Conservation (phyloP, 2,888 invertebrate genomes). For the Amphipoea lucens region DNA sequence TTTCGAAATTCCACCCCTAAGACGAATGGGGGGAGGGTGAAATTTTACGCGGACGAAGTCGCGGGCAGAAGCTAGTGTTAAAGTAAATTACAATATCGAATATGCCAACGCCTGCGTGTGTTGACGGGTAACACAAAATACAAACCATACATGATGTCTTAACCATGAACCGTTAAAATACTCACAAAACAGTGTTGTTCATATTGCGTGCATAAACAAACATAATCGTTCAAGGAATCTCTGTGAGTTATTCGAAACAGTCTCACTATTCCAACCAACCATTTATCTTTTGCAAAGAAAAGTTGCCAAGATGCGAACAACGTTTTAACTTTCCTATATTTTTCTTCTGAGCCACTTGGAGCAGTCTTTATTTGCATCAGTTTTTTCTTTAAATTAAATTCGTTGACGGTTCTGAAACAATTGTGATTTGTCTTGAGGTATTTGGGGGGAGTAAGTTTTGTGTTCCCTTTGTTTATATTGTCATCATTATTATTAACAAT, state of each 20-base stretch:
- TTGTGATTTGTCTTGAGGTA: constrained; percentile 40
- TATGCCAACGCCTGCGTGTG: not conserved
- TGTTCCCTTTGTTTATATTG: constrained; percentile 16
- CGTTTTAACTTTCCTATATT: constrained; percentile 54
- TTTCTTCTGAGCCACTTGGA: constrained; percentile 37
- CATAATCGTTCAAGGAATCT: constrained; percentile 25
- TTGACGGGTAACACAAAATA: not conserved
- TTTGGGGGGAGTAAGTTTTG: constrained; percentile 16
- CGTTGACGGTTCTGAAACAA: constrained; percentile 41
- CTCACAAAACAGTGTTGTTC: not conserved
- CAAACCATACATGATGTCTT: not conserved
- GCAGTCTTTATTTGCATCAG: constrained; percentile 21
- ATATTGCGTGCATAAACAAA: constrained; percentile 25
- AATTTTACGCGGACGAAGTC: no score
- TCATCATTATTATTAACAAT: constrained; percentile 8
- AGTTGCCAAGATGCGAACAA: constrained; percentile 42
- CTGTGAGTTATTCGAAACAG: constrained; percentile 23
- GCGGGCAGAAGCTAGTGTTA: not conserved
- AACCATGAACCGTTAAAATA: not conserved
- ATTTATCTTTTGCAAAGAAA: constrained; percentile 50
- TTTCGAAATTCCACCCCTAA: no score
- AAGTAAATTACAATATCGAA: not conserved
- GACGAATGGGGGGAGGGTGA: no score
- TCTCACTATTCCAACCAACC: constrained; percentile 36
- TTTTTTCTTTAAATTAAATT: constrained; percentile 51